Evolutionary conservation across 2,113 vertebrate genomes (phyloP).

Genomic region (Rhea americana): DNA sequence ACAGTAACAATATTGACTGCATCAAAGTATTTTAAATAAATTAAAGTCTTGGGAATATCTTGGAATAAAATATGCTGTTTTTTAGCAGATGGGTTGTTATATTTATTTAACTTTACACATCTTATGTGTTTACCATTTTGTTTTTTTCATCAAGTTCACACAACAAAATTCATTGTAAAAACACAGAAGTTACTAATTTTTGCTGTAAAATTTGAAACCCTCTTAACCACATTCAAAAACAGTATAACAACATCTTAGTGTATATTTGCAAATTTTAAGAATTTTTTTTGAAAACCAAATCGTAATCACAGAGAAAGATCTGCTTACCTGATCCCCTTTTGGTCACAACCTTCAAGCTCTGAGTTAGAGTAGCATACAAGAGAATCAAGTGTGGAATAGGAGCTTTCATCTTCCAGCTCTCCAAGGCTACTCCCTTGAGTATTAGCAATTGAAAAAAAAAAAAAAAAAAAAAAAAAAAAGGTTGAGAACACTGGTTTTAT

Average conservation of each 20-base stretch:
- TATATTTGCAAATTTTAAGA: neutral
- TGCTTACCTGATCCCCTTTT: slow-evolving; percentile 97
- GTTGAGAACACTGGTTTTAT: neutral
- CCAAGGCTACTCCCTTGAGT: slow-evolving; percentile 73
- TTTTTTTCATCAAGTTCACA: neutral
- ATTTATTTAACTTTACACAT: neutral
- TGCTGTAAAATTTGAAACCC: neutral
- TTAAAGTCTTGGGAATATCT: neutral
- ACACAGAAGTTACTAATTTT: neutral
- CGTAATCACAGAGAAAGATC: neutral
- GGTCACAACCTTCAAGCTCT: slow-evolving; percentile 95
- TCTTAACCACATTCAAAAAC: neutral
- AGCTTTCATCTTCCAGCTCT: slow-evolving; percentile 91
- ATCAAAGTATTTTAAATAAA: neutral
- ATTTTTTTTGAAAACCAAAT: neutral
- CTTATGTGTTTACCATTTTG: neutral
- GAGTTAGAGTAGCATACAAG: slow-evolving; percentile 88
- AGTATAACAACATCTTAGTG: neutral
- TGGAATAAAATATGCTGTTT: neutral
- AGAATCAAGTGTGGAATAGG: slow-evolving; percentile 91
- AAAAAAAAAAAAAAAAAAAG: neutral
- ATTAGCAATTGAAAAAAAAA: slow-evolving; percentile 13
- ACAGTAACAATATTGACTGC: neutral
- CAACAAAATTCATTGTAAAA: neutral
- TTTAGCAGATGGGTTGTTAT: neutral